A percentile compares a stretch with the other conserved stretches of the same genome.
Evolutionary conservation across 2,113 vertebrate genomes (phyloP).

Genomic region (Numenius arquata): DNA sequence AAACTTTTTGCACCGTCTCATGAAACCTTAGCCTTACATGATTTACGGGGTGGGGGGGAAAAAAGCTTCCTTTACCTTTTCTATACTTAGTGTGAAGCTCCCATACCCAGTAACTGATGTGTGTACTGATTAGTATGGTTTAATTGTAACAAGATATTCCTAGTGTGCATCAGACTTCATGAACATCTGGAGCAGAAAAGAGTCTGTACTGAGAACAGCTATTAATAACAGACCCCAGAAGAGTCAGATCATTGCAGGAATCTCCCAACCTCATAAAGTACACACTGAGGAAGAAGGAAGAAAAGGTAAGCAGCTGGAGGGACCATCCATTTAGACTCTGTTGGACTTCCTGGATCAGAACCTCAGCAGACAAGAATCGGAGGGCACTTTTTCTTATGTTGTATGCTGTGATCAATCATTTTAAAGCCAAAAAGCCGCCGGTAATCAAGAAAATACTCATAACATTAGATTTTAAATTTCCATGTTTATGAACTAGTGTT

Average conservation of each 20-base stretch:
- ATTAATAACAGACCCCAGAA: slow-evolving; percentile 19
- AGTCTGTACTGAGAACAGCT: not conserved
- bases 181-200: slow-evolving; percentile 22
- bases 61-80: not conserved
- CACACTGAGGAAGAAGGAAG: not conserved
- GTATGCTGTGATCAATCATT: not conserved
- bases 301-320: not conserved
- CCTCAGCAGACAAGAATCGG: not conserved
- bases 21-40: not conserved
- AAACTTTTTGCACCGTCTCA: not conserved
- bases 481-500: not conserved
- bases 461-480: not conserved
- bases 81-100: not conserved
- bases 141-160: slow-evolving; percentile 11
- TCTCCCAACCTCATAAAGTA: not conserved
- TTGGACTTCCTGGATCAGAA: not conserved
- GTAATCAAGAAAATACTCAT: not conserved
- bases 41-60: not conserved
- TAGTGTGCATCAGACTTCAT: not conserved
- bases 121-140: not conserved
- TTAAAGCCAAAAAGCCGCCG: not conserved
- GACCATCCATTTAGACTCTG: not conserved
- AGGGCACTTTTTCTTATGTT: not conserved
- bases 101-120: not conserved
- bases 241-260: not conserved